These are phyloP conservation scores for Hycleus cichorii DNA, from an alignment of 1,140 invertebrate genomes.

Conservation along the genomic window DNA sequence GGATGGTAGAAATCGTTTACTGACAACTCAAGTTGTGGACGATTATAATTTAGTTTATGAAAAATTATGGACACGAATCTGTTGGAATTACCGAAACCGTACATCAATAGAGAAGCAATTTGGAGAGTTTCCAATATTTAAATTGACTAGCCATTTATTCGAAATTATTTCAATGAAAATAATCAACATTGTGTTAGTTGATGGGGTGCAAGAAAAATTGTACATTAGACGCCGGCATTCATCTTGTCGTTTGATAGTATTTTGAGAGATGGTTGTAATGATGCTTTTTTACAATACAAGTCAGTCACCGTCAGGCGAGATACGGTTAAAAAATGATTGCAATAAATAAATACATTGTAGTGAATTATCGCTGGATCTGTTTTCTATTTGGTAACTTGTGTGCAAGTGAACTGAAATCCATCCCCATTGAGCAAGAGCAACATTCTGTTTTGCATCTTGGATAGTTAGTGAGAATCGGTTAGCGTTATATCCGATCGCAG, in stretches of 20 bases:
- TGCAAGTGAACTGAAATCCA: not conserved
- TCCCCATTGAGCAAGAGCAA: not conserved
- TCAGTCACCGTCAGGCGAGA: slow-evolving; percentile 4
- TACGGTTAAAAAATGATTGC: slow-evolving; percentile 15
- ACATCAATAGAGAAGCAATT: not conserved
- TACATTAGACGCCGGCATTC: not conserved
- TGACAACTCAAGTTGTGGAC: not conserved
- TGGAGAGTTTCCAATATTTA: not conserved
- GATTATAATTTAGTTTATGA: slow-evolving; percentile 7
- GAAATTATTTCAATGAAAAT: not conserved
- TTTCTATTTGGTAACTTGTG: slow-evolving; percentile 18
- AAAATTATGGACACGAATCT: slow-evolving; percentile 5
- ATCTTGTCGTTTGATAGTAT: not conserved
- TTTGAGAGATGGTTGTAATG: slow-evolving; percentile 1
- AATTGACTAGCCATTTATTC: not conserved
- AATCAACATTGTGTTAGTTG: not conserved
- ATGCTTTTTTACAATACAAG: slow-evolving; percentile 5
- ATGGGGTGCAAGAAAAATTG: not conserved
- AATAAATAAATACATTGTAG: slow-evolving; percentile 29
- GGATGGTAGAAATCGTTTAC: not conserved
- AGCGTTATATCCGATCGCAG: slow-evolving; percentile 33
- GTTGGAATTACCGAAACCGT: not conserved
- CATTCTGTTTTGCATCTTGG: slow-evolving; percentile 16
- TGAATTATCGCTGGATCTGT: slow-evolving; percentile 26
- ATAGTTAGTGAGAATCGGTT: slow-evolving; percentile 17